A percentile compares a stretch with the other conserved stretches of the same genome.
Evolutionary conservation across 2,113 vertebrate species (phyloP).

Genomic region (Polyodon spathula): DNA sequence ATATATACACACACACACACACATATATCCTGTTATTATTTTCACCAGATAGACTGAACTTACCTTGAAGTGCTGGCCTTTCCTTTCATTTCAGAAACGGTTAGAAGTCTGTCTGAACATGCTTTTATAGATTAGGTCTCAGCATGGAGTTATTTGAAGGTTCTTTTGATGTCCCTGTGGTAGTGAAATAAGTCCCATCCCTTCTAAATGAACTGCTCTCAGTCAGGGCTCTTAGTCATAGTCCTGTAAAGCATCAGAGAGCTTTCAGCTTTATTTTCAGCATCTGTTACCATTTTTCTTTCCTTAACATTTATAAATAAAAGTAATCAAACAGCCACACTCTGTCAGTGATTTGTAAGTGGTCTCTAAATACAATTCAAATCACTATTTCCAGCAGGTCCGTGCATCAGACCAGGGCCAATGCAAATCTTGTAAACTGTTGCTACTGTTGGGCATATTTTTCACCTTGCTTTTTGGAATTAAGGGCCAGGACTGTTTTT

Average conservation of each 20-base stretch:
- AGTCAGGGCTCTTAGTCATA: background rate
- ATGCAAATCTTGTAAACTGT: background rate
- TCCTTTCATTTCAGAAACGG: no score
- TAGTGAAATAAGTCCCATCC: no score
- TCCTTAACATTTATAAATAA: background rate
- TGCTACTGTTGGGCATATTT: background rate
- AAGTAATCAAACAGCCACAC: conserved; percentile 4
- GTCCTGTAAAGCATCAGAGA: background rate
- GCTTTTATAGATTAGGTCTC: no score
- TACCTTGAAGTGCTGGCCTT: no score
- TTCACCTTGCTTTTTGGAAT: background rate
- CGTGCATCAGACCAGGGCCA: background rate
- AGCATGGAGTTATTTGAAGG: no score
- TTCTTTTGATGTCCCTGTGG: no score
- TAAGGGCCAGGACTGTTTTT: background rate
- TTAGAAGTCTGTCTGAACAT: no score
- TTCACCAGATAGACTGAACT: no score
- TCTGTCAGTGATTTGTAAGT: background rate
- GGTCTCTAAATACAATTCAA: background rate
- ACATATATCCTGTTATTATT: no score
- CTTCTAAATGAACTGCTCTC: background rate
- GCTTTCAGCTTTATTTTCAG: background rate
- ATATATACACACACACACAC: no score
- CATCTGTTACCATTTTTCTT: conserved; percentile 4
- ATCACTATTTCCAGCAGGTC: background rate